phyloP scores from a whole-genome alignment of 2,888 invertebrate genomes.

The Mycalesis mineus region DNA sequence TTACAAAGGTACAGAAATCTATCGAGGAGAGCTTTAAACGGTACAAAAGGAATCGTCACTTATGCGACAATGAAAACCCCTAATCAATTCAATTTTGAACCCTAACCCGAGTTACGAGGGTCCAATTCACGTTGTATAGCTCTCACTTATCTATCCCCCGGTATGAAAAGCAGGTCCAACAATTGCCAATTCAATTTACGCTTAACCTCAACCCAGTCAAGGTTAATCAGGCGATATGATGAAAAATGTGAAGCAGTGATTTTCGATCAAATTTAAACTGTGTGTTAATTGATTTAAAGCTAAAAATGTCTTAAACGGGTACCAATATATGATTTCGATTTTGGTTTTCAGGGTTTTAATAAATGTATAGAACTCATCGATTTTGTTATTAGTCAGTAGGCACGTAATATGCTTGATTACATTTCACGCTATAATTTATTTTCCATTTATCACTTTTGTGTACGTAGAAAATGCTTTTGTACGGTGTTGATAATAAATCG shows the following conservation, averaged over 20 bases:
- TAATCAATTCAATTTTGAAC: background rate
- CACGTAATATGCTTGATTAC: background rate
- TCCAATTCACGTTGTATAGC: background rate
- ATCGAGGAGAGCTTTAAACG: slow-evolving; percentile 3
- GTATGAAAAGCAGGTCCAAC: slow-evolving; percentile 16
- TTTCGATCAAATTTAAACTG: background rate
- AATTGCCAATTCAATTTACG: slow-evolving; percentile 24
- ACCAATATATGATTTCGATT: background rate
- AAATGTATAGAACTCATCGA: background rate
- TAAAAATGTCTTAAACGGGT: background rate
- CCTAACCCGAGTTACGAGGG: background rate
- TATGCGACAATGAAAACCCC: background rate
- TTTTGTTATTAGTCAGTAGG: background rate
- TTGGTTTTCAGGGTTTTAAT: background rate
- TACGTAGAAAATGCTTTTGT: too few relatives aligned
- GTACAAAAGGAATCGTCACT: slow-evolving; percentile 6
- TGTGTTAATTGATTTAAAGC: background rate
- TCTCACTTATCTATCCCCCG: slow-evolving; percentile 15
- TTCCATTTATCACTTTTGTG: too few relatives aligned
- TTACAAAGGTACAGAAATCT: background rate
- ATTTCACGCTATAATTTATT: too few relatives aligned
- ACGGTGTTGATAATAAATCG: too few relatives aligned
- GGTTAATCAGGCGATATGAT: slow-evolving; percentile 14
- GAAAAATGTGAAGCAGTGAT: background rate
- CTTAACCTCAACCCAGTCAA: slow-evolving; percentile 12